Evolutionary conservation across 2,797 vertebrate genomes (phyloP), one percentile per base, ranked within the genome.

Genomic region (Coregonus suidteri): DNA sequence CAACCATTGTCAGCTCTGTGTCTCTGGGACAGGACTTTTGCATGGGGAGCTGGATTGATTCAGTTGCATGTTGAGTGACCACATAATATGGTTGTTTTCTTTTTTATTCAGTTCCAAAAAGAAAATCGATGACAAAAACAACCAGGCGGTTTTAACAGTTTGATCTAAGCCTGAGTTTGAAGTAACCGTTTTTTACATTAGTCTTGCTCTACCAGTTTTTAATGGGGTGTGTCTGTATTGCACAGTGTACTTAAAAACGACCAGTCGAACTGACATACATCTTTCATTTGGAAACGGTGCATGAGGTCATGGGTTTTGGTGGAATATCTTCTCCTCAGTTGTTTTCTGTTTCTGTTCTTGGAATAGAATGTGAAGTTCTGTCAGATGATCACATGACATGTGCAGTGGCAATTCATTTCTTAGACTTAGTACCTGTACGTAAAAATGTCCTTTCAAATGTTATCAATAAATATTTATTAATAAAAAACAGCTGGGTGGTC

Each of bases 51-150:
- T 86, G 87, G 84, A 82, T 91, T 90, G 87, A 82, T 90, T 93
- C 77, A 87, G 93, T 92, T 96, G 96, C 96, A 97, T 97, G 96
- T 95, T 93, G 93, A 94, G 92, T 94, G 91, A 87, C 85, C 82
- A 75, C 88, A 89, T 79, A 88, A 47, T 47, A 86, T 90, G 91
- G 88, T 89, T 90, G 89, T 91, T 91, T 91, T 86, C 31, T 71
- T 84, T 82, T 74, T 85, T 85, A 84, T 86, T 78, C 82, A 81
- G 82, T 92, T 82, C 81, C 76, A 13, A 84, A 80, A 82, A 91
- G 84, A 88, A 86, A 92, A 82, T 82, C n/a, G 85, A 84, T 62
- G 54, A 35, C 75, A 81, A 59, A 20, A 41, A 73, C 62, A 68
- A 51, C 4, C 53, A 53, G 37, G 85, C 87, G 85, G 86, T 90